Evolutionary conservation across 2,888 invertebrate species (phyloP), one percentile per base, ranked within the genome.

Genomic region (Malacosoma neustria): DNA sequence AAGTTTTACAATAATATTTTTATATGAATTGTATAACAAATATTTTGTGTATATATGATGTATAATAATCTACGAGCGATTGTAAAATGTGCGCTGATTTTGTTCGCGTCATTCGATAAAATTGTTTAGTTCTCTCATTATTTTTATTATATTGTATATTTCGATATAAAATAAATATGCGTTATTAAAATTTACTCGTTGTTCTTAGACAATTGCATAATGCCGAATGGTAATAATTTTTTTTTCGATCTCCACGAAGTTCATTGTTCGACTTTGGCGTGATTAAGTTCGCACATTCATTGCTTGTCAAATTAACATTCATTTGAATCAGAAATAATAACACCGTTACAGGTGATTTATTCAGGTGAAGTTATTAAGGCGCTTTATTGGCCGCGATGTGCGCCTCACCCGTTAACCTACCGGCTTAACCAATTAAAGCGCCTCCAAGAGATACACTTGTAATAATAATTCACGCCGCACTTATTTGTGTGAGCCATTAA

Each of bases 261-360:
- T 62, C 56, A 61, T 67, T 72, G 70, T 68, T 58, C 59, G 45
- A 39, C 48, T 51, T 41, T 48, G 45, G 48, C 68, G 63, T 73
- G 67, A 77, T 73, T 69, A 68, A 62, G 71, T 72, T 70, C 59
- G 70, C 65, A 60, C 59, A 64, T 67, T 55, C 56, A 66, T 72
- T 59, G 35, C 57, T 61, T 67, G 65, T 71, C 76, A 71, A 71
- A 72, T 75, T 73, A 75, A 66, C 61, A 70, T 71, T 68, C 58
- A 75, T 77, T 70, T 67, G 61, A 58, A 47, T 50, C 49, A 51
- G 57, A 58, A 61, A 56, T 55, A 54, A 59, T 60, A 51, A 67
- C 22, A 22, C 68, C 61, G 75, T 71, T 67, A 64, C 43, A 45
- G 40, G 59, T 70, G 66, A 72, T 70, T 72, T 76, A 72, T 73